These are phyloP conservation scores for Glyphotaelius pellucidus DNA, from an alignment of 2,888 invertebrate species.

Conservation along the genomic window DNA sequence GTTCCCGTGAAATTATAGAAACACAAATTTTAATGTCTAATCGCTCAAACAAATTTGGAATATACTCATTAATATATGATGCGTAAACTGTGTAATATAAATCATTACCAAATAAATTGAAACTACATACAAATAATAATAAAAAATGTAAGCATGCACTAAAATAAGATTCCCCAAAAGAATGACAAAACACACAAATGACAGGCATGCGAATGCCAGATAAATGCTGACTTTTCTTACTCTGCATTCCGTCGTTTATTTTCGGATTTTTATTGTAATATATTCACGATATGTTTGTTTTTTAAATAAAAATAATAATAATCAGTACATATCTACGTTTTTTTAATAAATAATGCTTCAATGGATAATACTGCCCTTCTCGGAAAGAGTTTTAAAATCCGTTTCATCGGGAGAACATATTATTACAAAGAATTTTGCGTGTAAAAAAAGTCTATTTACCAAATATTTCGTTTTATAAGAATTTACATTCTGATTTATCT, in stretches of 20 bases:
- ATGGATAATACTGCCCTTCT: not conserved
- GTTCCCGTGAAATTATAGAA: no score
- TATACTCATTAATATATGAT: not conserved
- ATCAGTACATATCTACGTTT: not conserved
- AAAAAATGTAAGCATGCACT: not conserved
- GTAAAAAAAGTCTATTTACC: no score
- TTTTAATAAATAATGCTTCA: not conserved
- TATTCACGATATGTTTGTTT: not conserved
- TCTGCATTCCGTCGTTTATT: not conserved
- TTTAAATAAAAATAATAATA: not conserved
- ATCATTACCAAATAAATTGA: not conserved
- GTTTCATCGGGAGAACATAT: not conserved
- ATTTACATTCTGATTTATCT: no score
- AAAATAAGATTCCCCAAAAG: not conserved
- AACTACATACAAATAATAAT: not conserved
- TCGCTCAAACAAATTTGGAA: not conserved
- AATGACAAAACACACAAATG: not conserved
- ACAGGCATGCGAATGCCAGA: not conserved
- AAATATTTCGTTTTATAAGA: no score
- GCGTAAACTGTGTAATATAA: not conserved
- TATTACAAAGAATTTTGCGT: not conserved
- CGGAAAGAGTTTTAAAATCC: not conserved
- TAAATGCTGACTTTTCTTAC: not conserved
- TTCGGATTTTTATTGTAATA: not conserved
- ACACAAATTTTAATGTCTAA: no score